Conservation (phyloP, 2,797 vertebrate genomes). For the Lepus oiostolus region DNA sequence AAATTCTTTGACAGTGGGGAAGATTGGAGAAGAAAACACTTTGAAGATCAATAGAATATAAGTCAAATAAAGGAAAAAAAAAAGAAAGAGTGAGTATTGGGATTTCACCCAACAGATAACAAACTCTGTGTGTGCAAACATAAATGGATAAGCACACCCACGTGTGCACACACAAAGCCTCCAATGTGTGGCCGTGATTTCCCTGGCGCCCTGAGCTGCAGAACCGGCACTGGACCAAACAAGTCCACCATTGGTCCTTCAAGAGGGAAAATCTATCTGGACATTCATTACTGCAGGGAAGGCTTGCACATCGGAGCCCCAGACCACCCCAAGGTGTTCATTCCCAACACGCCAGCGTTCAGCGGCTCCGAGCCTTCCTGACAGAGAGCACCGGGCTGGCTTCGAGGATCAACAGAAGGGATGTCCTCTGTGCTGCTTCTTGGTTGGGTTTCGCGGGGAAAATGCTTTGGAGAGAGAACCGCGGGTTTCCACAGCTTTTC, state of each 20-base stretch:
- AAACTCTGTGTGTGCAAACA: background rate
- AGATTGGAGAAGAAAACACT: background rate
- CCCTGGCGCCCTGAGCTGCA: background rate
- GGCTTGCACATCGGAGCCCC: background rate
- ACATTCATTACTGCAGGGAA: background rate
- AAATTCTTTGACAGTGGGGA: conserved; percentile 10
- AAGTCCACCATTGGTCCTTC: background rate
- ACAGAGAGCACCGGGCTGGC: too few relatives aligned
- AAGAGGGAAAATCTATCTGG: background rate
- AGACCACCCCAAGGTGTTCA: background rate
- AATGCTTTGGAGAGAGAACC: background rate
- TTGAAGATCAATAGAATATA: background rate
- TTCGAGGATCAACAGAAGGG: too few relatives aligned
- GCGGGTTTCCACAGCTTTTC: background rate
- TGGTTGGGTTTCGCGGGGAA: background rate
- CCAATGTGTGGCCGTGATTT: background rate
- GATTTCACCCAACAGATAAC: background rate
- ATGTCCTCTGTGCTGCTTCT: background rate
- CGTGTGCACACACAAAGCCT: background rate
- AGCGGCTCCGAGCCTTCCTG: background rate
- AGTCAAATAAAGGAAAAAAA: conserved; percentile 8
- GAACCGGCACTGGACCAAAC: background rate
- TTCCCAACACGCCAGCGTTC: background rate
- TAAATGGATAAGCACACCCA: background rate
- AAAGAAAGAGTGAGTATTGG: background rate